Evolutionary conservation across 2,797 vertebrate species (phyloP).

Genomic region (Spondyliosoma cantharus): DNA sequence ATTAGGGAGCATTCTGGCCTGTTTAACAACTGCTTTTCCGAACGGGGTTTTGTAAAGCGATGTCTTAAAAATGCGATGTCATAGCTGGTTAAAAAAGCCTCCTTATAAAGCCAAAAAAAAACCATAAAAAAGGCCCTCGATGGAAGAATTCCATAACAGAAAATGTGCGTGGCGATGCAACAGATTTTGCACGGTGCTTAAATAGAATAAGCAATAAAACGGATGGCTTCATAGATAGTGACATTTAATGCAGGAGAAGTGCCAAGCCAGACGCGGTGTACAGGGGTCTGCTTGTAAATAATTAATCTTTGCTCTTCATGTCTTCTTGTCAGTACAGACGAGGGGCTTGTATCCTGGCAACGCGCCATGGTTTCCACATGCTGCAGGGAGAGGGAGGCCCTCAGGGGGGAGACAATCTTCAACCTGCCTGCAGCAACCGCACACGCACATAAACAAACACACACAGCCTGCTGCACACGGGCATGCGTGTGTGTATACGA

Average conservation of each 20-base stretch:
- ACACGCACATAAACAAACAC: constrained; percentile 38
- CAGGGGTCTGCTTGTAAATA: constrained; percentile 92
- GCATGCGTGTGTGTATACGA: constrained; percentile 33
- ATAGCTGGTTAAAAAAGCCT: constrained; percentile 29
- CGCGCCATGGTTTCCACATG: constrained; percentile 88
- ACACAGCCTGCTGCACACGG: constrained; percentile 40
- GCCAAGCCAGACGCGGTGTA: constrained; percentile 89
- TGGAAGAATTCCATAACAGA: constrained; percentile 29
- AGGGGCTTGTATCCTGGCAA: constrained; percentile 93
- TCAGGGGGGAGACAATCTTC: constrained; percentile 90
- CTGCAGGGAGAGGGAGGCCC: constrained; percentile 88
- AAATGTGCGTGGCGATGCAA: constrained; percentile 54
- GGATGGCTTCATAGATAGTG: constrained; percentile 86
- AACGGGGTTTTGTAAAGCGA: constrained; percentile 22
- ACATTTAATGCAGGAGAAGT: constrained; percentile 89
- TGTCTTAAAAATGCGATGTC: neutral
- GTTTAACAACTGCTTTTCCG: constrained; percentile 33
- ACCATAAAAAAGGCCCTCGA: neutral
- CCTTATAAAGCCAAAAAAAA: constrained; percentile 3
- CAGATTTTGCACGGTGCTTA: constrained; percentile 67
- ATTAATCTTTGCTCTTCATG: constrained; percentile 93
- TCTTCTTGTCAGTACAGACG: constrained; percentile 91
- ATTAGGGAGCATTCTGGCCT: constrained; percentile 37
- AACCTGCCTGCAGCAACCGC: constrained; percentile 82
- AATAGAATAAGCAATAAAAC: constrained; percentile 84